Conservation (phyloP, 2,797 vertebrate species). For the Lepus oiostolus region DNA sequence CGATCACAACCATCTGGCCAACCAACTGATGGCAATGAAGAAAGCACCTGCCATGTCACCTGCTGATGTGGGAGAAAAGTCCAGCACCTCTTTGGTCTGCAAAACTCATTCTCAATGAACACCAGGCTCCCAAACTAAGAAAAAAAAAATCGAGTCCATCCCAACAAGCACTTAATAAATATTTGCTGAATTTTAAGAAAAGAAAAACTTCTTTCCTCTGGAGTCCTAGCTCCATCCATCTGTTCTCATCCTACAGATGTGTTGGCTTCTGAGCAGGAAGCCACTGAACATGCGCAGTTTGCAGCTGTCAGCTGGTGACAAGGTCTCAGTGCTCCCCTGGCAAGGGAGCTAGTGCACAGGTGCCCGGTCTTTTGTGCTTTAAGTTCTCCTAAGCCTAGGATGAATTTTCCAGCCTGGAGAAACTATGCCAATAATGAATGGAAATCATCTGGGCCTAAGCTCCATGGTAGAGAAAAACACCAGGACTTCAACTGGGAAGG, state of each 20-base stretch:
- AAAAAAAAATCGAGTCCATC: not conserved
- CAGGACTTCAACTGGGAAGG: not conserved
- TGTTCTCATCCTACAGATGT: not conserved
- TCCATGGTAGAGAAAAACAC: not conserved
- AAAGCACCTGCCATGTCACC: too few relatives aligned
- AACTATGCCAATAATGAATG: constrained; percentile 22
- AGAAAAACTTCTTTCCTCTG: not conserved
- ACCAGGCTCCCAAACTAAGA: too few relatives aligned
- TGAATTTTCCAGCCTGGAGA: constrained; percentile 38
- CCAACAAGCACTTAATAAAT: not conserved
- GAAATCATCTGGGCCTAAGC: not conserved
- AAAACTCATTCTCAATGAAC: too few relatives aligned
- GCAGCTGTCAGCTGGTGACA: not conserved
- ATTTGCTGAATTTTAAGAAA: not conserved
- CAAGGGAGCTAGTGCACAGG: not conserved
- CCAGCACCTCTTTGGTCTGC: too few relatives aligned
- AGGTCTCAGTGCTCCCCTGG: not conserved
- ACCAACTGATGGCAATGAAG: too few relatives aligned
- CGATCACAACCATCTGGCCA: too few relatives aligned
- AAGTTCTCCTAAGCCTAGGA: constrained; percentile 48
- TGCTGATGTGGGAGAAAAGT: too few relatives aligned
- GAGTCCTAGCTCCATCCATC: not conserved
- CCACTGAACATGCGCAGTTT: not conserved
- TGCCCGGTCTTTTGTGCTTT: constrained; percentile 1
- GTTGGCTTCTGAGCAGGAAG: not conserved